A percentile compares a stretch with the other conserved stretches of the same genome.
phyloP scores from a whole-genome alignment of 2,888 invertebrate genomes.

The Meiosimyza platycephala region DNA sequence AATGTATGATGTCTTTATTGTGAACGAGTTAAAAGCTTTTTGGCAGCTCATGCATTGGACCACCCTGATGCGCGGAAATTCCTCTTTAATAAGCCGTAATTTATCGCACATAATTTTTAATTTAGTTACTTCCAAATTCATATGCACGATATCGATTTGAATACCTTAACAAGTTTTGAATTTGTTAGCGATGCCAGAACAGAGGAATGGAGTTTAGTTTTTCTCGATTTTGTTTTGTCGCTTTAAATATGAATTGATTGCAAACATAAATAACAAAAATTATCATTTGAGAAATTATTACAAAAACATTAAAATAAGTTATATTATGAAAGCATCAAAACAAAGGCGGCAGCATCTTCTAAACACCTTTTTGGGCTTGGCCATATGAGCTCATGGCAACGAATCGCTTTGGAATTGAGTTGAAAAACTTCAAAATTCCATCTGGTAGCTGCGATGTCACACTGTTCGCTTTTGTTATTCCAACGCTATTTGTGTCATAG shows the following conservation, averaged over 20 bases:
- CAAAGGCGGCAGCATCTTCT: not conserved
- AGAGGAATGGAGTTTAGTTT: no score
- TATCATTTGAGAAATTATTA: not conserved
- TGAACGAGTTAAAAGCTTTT: no score
- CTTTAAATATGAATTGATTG: conserved; percentile 22
- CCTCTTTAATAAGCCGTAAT: conserved; percentile 15
- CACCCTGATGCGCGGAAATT: not conserved
- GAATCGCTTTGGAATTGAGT: not conserved
- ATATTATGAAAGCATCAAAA: no score
- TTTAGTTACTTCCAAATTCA: conserved; percentile 1
- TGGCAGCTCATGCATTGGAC: not conserved
- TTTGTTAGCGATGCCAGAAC: no score
- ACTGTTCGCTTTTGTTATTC: not conserved
- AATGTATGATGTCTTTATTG: no score
- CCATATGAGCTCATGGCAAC: not conserved
- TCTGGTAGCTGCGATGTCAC: not conserved
- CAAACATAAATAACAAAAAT: conserved; percentile 24
- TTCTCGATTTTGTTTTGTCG: not conserved
- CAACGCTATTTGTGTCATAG: conserved; percentile 1
- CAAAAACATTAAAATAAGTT: no score
- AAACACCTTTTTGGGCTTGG: not conserved
- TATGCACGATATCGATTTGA: no score
- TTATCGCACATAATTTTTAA: conserved; percentile 23
- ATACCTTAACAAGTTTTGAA: no score
- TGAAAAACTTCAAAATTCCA: not conserved